Conservation (phyloP, 2,888 invertebrate species). For the Chrysina gloriosa region DNA sequence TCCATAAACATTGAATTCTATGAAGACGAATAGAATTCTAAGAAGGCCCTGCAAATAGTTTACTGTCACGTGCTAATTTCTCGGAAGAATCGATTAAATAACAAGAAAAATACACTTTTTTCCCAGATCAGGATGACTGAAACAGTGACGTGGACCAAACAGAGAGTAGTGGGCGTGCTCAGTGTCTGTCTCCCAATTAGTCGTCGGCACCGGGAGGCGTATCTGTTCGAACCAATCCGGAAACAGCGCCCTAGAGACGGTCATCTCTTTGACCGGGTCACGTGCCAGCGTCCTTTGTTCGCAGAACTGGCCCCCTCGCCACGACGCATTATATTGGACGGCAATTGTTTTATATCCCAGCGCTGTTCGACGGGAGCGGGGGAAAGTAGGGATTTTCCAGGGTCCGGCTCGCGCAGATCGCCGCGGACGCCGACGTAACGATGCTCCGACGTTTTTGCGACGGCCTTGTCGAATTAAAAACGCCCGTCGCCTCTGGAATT, state of each 20-base stretch:
- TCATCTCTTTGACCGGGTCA: slow-evolving; percentile 47
- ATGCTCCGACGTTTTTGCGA: not conserved
- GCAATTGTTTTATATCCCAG: slow-evolving; percentile 41
- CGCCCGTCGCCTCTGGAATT: slow-evolving; percentile 1
- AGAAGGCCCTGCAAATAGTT: too few relatives aligned
- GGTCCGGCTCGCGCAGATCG: not conserved
- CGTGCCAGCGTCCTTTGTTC: slow-evolving; percentile 39
- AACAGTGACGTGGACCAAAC: slow-evolving; percentile 49
- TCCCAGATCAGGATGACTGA: not conserved
- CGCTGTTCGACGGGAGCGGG: slow-evolving; percentile 1
- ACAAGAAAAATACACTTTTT: slow-evolving; percentile 4
- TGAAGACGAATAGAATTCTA: too few relatives aligned
- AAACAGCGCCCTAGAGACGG: slow-evolving; percentile 47
- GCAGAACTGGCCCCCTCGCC: slow-evolving; percentile 21
- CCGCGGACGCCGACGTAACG: not conserved
- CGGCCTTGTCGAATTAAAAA: slow-evolving; percentile 23
- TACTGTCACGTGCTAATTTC: too few relatives aligned
- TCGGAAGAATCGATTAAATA: too few relatives aligned
- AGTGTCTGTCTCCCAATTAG: slow-evolving; percentile 51
- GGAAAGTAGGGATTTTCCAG: slow-evolving; percentile 14
- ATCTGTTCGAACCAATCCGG: slow-evolving; percentile 51
- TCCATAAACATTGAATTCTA: too few relatives aligned
- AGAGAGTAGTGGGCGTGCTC: slow-evolving; percentile 48
- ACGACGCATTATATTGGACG: slow-evolving; percentile 30
- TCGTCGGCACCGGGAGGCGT: slow-evolving; percentile 49